Base-by-base conservation (phyloP, 2,888 invertebrate species). In the Idaea dimidiata region DNA sequence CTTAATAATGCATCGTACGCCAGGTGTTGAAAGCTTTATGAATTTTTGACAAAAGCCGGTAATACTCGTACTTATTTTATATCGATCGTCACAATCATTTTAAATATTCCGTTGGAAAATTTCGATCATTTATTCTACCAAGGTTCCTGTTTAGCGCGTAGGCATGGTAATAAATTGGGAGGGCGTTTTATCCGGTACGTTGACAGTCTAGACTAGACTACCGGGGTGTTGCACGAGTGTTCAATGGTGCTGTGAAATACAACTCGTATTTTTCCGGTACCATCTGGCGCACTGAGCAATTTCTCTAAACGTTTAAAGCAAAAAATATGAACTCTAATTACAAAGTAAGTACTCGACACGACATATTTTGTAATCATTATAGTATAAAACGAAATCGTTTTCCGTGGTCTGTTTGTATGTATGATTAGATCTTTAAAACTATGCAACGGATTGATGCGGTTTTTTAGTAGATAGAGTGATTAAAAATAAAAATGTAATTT, bases 201-300 rank as follows among this genome's bases (percentile, higher is more conserved):
- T 71, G 68, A 56, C 72, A 70, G 76, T 79, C 79, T 79, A 78
- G 70, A 71, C 67, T 17, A 54, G 18, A 53, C 54, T 17, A 43
- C 43, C 43, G 43, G 43, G 43, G 14, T 43, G 43, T 14, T 43
- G 43, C 43, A 14, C 43, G 43, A 43, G 43, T 43, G 43, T 43
- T 43, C 14, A 43, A 1, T 43, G 43, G 43, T 43, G 14, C 14
- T 14, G 10, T 43, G 43, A 3, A 43, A 43, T 10, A 10, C 43
- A 43, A 43, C 5, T 43, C 14, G 43, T 14, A 14, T 43, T 43
- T 43, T 33, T 33, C 33, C 33, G 14, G 33, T 10, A 14, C 43
- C 43, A 43, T 43, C 43, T 43, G 43, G 43, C 14, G 14, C 43
- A 10, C 3, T 24, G 24, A 24, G 24, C 24, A 24, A 24, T 33